Evolutionary conservation across 2,888 invertebrate species (phyloP).

Genomic region (Priapulus caudatus): DNA sequence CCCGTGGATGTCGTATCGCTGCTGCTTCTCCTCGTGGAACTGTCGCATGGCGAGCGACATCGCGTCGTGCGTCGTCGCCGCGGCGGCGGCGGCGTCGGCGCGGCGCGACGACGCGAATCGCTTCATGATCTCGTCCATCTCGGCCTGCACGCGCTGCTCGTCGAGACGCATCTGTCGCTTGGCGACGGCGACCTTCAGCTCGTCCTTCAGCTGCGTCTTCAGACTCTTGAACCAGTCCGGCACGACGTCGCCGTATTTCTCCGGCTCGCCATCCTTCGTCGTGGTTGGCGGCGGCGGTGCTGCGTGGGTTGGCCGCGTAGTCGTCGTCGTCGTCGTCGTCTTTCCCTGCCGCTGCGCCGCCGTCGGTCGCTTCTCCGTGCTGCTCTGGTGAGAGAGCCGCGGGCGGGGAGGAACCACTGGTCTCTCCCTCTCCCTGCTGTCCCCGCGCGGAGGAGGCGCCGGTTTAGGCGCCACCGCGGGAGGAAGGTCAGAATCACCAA

Average conservation of each 20-base stretch:
- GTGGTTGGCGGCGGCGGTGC: too few species aligned
- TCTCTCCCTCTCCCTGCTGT: too few species aligned
- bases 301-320: too few species aligned
- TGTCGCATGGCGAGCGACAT: not conserved
- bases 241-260: not conserved
- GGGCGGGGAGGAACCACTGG: too few species aligned
- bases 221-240: not conserved
- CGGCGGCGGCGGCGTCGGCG: not conserved
- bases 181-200: conserved; percentile 40
- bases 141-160: conserved; percentile 37
- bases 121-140: conserved; percentile 16
- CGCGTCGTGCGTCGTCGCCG: not conserved
- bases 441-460: too few species aligned
- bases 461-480: too few species aligned
- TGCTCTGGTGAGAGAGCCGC: too few species aligned
- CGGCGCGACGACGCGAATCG: not conserved
- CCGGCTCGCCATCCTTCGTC: too few species aligned
- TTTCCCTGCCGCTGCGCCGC: too few species aligned
- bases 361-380: too few species aligned
- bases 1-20: conserved; percentile 30
- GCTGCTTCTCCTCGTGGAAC: conserved; percentile 31
- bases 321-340: too few species aligned
- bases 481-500: too few species aligned
- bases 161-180: conserved; percentile 38
- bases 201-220: conserved; percentile 39